These are phyloP conservation scores for Lates calcarifer DNA, from an alignment of 2,113 vertebrate genomes.

Conservation along the genomic window DNA sequence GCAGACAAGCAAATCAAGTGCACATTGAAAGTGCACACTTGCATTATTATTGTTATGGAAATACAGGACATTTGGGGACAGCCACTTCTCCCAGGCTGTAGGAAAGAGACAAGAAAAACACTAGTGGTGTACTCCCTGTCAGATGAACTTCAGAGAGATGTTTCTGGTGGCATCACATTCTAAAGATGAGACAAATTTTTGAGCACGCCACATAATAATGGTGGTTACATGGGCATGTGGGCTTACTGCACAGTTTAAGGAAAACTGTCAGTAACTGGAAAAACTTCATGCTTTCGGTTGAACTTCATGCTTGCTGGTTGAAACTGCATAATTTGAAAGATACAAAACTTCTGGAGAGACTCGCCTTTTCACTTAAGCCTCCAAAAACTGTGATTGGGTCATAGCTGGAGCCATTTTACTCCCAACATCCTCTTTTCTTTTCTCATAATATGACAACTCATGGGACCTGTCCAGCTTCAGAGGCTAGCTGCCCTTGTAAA, in stretches of 20 bases:
- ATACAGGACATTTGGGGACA: slow-evolving; percentile 4
- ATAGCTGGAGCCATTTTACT: neutral
- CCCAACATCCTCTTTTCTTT: neutral
- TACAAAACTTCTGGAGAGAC: neutral
- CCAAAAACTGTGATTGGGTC: neutral
- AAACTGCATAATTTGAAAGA: neutral
- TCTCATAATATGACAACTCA: slow-evolving; percentile 13
- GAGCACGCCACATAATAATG: neutral
- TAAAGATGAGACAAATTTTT: neutral
- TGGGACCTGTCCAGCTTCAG: neutral
- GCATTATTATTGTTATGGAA: slow-evolving; percentile 1
- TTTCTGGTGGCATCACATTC: neutral
- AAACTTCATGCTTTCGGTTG: neutral
- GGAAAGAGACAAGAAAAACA: slow-evolving; percentile 1
- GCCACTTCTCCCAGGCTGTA: neutral
- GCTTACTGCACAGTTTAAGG: neutral
- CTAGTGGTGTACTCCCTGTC: neutral
- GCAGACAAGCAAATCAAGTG: neutral
- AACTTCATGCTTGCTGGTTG: neutral
- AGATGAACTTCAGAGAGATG: neutral
- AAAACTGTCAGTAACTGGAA: neutral
- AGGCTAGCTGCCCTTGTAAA: slow-evolving; percentile 24
- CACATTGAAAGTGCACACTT: neutral
- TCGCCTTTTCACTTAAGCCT: neutral
- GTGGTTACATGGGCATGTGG: neutral